phyloP scores from a whole-genome alignment of 1,140 invertebrate genomes.

The Zaprionus ghesquierei region DNA sequence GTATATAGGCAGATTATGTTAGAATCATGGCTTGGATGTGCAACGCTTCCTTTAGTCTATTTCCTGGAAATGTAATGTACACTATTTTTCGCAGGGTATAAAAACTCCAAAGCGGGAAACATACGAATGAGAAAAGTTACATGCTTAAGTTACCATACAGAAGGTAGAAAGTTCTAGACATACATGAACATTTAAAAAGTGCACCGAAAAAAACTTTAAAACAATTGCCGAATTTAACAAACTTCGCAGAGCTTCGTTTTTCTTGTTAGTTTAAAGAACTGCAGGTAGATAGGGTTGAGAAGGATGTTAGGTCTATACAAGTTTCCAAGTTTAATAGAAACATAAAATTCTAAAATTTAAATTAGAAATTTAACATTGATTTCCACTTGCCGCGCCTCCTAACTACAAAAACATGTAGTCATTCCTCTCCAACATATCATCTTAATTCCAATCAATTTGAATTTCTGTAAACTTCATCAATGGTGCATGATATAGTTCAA shows the following conservation, averaged over 20 bases:
- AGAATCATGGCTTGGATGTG: too few species aligned
- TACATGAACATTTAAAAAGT: background rate
- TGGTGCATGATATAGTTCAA: slow-evolving; percentile 20
- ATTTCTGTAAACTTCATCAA: background rate
- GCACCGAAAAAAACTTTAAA: background rate
- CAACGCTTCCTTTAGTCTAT: too few species aligned
- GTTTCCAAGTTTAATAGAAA: background rate
- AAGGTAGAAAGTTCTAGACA: background rate
- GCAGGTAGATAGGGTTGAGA: background rate
- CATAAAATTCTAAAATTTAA: background rate
- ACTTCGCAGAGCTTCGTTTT: background rate
- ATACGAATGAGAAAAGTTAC: background rate
- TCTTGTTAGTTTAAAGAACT: background rate
- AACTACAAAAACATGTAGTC: background rate
- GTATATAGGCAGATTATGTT: too few species aligned
- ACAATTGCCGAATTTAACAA: background rate
- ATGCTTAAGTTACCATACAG: background rate
- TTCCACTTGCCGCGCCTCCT: background rate
- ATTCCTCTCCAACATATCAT: background rate
- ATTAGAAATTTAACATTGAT: background rate
- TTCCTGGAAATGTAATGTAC: too few species aligned
- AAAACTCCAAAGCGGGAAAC: background rate
- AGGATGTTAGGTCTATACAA: background rate
- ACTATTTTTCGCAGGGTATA: too few species aligned
- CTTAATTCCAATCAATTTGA: slow-evolving; percentile 10